Base-by-base conservation (phyloP, 2,797 vertebrate species). In the Molossus molossus region DNA sequence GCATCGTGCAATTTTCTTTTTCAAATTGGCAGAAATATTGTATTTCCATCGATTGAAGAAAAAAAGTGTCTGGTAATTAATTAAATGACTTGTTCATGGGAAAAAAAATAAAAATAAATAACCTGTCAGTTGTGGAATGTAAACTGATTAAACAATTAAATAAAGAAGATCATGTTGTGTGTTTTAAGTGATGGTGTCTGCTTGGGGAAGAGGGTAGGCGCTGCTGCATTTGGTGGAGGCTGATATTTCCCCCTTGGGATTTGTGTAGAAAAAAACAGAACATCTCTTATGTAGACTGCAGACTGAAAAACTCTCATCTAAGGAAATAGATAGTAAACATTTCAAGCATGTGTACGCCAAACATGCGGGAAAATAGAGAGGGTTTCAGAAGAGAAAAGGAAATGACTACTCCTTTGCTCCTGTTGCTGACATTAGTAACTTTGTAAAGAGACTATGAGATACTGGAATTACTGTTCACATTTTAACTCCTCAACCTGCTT, bases 141-240 rank as follows among this genome's bases (percentile, higher is more conserved):
- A 98, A 99, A 98, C 98, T 98, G 98, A 98, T 98, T 98, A 99
- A 99, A 98, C 97, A 98, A 98, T 98, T 98, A 98, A 98, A 98
- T 98, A 98, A 98, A 98, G 97, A 97, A 98, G 98, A 98, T 94
- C 97, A 98, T 98, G 98, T 98, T 98, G 98, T 99, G 98, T 99
- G 98, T 98, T 98, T 98, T 98, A 98, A 98, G 95, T 0, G 14
- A 40, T 53, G 76, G 72, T 81, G 96, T 98, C 95, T 98, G 83
- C 87, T 98, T 98, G 72, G 95, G 90, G 96, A 12, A 14, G 25
- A 15, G 57, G 69, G 9, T 2, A 3, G 9, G 37, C 7, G 6
- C 58, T 58, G 12, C 1, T 1, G 25, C 64, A 8, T 72, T 81
- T 80, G 92, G 40, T 33, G 23, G 82, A 76, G 73, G 87, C n/a